Conservation (phyloP, 2,113 vertebrate species). For the Myanophis thanlyinensis region DNA sequence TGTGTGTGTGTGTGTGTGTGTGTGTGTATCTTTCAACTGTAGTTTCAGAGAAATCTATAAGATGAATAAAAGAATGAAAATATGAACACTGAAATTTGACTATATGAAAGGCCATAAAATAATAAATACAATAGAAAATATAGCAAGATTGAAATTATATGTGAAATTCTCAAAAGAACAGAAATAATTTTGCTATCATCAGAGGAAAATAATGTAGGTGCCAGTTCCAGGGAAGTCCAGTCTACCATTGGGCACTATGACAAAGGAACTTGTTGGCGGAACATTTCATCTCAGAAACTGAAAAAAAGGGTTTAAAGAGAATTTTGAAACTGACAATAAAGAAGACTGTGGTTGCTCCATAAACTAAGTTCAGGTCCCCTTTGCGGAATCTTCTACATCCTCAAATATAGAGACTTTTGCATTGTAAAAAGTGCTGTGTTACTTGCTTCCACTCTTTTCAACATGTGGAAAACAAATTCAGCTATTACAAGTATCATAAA, state of each 20-base stretch:
- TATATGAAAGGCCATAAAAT: background rate
- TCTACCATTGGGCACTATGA: background rate
- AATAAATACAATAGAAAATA: background rate
- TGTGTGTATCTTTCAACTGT: background rate
- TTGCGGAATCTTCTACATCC: background rate
- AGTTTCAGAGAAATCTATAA: background rate
- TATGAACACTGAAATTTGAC: background rate
- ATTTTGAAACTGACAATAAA: background rate
- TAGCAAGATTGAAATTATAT: background rate
- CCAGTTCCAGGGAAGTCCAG: background rate
- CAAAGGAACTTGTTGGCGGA: background rate
- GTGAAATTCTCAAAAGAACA: background rate
- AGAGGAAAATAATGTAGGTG: background rate
- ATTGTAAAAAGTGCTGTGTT: background rate
- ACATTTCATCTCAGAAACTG: background rate
- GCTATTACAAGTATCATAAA: background rate
- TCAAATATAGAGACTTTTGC: background rate
- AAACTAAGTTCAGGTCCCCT: background rate
- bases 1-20: background rate
- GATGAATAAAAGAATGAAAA: background rate
- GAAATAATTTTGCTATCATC: background rate
- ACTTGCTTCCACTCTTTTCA: background rate
- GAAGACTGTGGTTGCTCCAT: background rate
- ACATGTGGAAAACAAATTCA: background rate
- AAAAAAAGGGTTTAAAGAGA: background rate